phyloP scores from a whole-genome alignment of 2,888 invertebrate species.

The Malachius bipustulatus region DNA sequence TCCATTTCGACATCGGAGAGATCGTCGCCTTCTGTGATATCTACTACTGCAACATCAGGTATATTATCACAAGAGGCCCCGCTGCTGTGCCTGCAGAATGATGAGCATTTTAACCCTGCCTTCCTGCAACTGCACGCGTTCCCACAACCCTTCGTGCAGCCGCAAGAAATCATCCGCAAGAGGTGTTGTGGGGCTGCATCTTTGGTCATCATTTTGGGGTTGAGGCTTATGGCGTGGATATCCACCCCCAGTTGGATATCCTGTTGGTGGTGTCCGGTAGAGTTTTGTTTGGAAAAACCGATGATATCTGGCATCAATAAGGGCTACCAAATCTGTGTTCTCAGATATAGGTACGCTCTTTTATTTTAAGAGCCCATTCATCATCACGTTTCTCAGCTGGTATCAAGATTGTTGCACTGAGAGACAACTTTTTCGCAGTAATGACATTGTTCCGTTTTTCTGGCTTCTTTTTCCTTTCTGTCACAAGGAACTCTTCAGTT shows the following conservation, averaged over 20 bases:
- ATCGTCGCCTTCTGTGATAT: no score
- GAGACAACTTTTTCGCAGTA: constrained; percentile 10
- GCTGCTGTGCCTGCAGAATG: constrained; percentile 10
- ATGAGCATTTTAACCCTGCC: constrained; percentile 7
- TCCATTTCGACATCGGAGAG: no score
- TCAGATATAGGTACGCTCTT: constrained; percentile 12
- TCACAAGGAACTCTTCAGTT: constrained; percentile 10
- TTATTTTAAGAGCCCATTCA: constrained; percentile 14
- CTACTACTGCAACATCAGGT: constrained; percentile 14
- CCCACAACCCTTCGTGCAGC: constrained; percentile 21
- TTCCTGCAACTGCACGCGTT: constrained; percentile 21
- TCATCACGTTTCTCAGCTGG: no score
- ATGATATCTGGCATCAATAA: constrained; percentile 14
- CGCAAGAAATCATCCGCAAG: constrained; percentile 29
- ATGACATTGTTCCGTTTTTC: constrained; percentile 11
- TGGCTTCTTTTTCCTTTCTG: constrained; percentile 5
- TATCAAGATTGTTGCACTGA: no score
- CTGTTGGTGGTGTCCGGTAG: constrained; percentile 11
- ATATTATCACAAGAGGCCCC: constrained; percentile 13
- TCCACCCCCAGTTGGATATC: no score
- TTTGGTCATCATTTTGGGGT: constrained; percentile 6
- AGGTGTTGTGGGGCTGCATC: constrained; percentile 15
- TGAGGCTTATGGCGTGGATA: no score
- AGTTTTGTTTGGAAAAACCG: constrained; percentile 12
- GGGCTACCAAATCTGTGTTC: constrained; percentile 14